Evolutionary conservation across 2,113 vertebrate species (phyloP).

Genomic region (Craseonycteris thonglongyai): DNA sequence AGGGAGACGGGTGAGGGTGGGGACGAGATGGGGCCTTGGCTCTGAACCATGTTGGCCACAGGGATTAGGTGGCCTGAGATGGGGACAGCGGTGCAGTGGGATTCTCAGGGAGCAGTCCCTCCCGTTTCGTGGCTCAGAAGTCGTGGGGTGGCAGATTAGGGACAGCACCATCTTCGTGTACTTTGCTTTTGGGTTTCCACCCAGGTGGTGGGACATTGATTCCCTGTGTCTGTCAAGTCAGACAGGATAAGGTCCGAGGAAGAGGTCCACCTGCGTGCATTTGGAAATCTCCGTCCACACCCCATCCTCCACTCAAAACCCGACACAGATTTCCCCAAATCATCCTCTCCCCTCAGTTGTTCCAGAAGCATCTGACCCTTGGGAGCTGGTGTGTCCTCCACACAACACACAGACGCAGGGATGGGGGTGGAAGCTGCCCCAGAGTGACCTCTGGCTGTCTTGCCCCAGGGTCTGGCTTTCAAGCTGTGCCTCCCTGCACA

Average conservation of each 20-base stretch:
- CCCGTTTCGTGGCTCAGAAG: constrained; percentile 20
- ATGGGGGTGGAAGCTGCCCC: neutral
- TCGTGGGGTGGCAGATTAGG: neutral
- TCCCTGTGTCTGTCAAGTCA: neutral
- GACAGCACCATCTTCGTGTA: neutral
- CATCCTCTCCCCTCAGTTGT: too few relatives aligned
- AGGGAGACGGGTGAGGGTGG: neutral
- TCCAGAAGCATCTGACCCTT: too few relatives aligned
- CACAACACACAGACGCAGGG: neutral
- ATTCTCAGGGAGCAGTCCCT: neutral
- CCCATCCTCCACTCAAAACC: neutral
- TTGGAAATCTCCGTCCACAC: neutral
- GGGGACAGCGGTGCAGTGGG: neutral
- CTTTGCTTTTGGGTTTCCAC: neutral
- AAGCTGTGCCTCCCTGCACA: neutral
- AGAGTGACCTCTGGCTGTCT: neutral
- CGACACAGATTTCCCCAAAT: neutral
- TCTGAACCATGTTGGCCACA: neutral
- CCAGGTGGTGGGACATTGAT: neutral
- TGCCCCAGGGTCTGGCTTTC: neutral
- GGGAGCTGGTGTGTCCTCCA: neutral
- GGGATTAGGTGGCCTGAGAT: neutral
- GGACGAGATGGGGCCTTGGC: neutral
- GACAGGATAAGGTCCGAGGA: neutral
- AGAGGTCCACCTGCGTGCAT: neutral